Percentiles rank a stretch among this genome's conserved stretches.
Conservation (phyloP, 1,140 invertebrate species). For the Bombus superbus region DNA sequence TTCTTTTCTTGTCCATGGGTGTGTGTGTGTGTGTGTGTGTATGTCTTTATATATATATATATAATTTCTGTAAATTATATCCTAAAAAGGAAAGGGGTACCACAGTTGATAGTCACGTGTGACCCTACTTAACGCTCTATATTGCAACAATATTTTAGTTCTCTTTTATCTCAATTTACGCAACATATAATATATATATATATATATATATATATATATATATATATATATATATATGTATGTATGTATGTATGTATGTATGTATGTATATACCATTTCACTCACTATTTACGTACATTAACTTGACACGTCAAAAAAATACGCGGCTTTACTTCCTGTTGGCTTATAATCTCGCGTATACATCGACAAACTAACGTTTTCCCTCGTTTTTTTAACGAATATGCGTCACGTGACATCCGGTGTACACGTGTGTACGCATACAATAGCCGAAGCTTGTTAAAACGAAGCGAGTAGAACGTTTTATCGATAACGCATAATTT, state of each 20-base stretch:
- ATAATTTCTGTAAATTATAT: conserved; percentile 39
- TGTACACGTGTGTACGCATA: neutral
- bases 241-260: conserved; percentile 30
- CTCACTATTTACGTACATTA: conserved; percentile 29
- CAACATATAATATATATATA: conserved; percentile 29
- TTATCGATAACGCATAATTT: conserved; percentile 5
- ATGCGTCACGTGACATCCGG: conserved; percentile 38
- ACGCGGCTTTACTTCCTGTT: neutral
- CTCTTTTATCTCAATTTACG: conserved; percentile 41
- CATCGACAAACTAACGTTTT: conserved; percentile 18
- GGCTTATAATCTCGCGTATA: conserved; percentile 7
- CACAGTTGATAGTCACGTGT: conserved; percentile 49
- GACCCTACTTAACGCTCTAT: conserved; percentile 62
- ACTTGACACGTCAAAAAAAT: neutral
- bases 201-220: neutral
- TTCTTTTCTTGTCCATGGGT: neutral
- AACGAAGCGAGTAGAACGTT: conserved; percentile 27
- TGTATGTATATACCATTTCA: conserved; percentile 20
- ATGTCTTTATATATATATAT: conserved; percentile 30
- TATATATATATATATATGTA: conserved; percentile 37
- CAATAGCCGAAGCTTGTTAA: neutral
- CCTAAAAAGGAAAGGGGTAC: conserved; percentile 53
- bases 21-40: neutral
- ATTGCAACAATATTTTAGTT: conserved; percentile 68
- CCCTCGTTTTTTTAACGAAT: conserved; percentile 27